Percentiles rank a stretch among this genome's conserved stretches.
phyloP scores from a whole-genome alignment of 1,140 invertebrate genomes.

The Hyphantria cunea region DNA sequence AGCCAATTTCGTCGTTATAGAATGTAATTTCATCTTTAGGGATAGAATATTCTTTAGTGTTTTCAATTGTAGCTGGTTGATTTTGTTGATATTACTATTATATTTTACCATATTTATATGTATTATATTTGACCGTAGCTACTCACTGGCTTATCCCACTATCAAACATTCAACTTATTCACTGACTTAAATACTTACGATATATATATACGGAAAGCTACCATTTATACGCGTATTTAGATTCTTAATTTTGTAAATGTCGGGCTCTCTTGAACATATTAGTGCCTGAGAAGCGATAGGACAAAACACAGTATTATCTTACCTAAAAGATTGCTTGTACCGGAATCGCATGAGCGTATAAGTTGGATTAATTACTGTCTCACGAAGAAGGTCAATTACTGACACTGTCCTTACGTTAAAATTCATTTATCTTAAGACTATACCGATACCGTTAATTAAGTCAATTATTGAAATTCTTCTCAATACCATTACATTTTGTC shows the following conservation, averaged over 20 bases:
- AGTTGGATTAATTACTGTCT: constrained; percentile 25
- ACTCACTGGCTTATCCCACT: no score
- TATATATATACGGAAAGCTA: neutral
- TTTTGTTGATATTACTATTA: no score
- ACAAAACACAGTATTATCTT: constrained; percentile 18
- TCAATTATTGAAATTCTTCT: no score
- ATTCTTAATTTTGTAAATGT: neutral
- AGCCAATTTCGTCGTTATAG: no score
- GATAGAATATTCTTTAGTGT: no score
- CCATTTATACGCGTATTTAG: neutral
- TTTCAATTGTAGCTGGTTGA: no score
- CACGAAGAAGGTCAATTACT: constrained; percentile 3
- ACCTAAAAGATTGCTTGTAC: constrained; percentile 9
- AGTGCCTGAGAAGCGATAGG: neutral
- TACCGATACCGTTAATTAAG: constrained; percentile 7
- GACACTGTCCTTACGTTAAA: constrained; percentile 12
- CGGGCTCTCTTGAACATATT: neutral
- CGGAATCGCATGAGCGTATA: constrained; percentile 16
- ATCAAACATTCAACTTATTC: neutral
- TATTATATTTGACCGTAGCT: no score
- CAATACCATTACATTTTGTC: no score
- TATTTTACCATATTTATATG: no score
- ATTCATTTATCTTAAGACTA: neutral
- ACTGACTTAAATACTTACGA: neutral
- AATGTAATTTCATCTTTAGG: no score